Base-by-base conservation (phyloP, 2,797 vertebrate species). In the Dallia pectoralis region DNA sequence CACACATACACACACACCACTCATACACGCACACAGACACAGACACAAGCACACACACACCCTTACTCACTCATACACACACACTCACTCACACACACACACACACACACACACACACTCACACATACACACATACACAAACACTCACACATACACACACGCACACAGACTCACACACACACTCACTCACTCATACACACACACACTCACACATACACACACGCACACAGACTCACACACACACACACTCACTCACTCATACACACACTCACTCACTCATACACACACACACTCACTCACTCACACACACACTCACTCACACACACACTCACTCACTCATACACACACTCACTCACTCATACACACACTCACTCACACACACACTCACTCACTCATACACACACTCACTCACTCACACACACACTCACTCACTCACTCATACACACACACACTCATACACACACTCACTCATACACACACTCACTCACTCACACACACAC, bases 1-100 rank as follows among this genome's bases (percentile, higher is more conserved):
- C 59, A 74, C 32, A 36, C 32, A n/a, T n/a, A 77, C 40, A 63
- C 53, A 71, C 33, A 40, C 12, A n/a, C n/a, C n/a, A n/a, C n/a
- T 51, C 68, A 77, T 66, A 61, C 48, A 65, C 65, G 59, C 48
- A 29, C 33, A 59, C 25, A n/a, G 4, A 27, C 16, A 61, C 56
- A 77, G n/a, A 48, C 48, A 64, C 64, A 77, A 12, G 56, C 67
- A 36, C 6, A 36, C 36, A n/a, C 72, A 72, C 47, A 78, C 51
- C n/a, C n/a, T n/a, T n/a, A n/a, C n/a, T n/a, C n/a, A n/a, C n/a
- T n/a, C n/a, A 65, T 48, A 33, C 18, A 63, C 59, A 70, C 49
- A 29, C 67, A 74, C 59, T 49, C 68, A 47, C 18, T 73, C 53
- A 18, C 71, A 76, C 25, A 53, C 36, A 51, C n/a, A n/a, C n/a